phyloP scores from a whole-genome alignment of 2,888 invertebrate genomes.

The Andrena chrysosceles region DNA sequence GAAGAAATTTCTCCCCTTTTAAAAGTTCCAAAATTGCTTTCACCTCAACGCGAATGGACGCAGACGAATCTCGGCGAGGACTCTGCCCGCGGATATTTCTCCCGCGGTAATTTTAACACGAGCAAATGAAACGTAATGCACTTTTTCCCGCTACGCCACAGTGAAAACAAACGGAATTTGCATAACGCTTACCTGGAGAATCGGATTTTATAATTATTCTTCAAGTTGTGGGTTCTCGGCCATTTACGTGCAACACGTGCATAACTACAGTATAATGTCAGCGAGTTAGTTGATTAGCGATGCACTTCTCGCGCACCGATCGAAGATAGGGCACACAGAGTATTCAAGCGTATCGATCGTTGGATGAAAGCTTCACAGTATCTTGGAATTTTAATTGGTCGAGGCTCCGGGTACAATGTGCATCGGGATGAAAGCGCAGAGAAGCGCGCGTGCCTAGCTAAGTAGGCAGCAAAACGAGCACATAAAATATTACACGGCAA shows the following conservation, averaged over 20 bases:
- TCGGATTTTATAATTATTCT: neutral
- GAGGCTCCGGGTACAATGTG: neutral
- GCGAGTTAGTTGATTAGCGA: constrained; percentile 22
- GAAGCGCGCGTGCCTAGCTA: neutral
- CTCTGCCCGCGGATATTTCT: constrained; percentile 18
- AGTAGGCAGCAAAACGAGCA: neutral
- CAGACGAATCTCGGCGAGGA: constrained; percentile 5
- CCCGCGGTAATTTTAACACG: constrained; percentile 44
- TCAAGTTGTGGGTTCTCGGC: neutral
- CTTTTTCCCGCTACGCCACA: constrained; percentile 1
- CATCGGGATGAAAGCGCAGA: neutral
- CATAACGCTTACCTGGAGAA: neutral
- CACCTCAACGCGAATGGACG: constrained; percentile 2
- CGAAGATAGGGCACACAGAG: neutral
- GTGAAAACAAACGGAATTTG: constrained; percentile 29
- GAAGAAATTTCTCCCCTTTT: constrained; percentile 29
- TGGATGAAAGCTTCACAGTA: neutral
- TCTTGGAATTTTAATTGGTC: neutral
- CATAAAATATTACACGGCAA: neutral
- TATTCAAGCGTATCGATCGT: neutral
- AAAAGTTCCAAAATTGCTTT: constrained; percentile 38
- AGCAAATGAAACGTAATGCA: constrained; percentile 43
- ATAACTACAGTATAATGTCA: neutral
- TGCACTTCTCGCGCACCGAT: constrained; percentile 19
- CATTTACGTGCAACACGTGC: neutral